Percentiles rank a stretch among this genome's conserved stretches.
Evolutionary conservation across 2,888 invertebrate genomes (phyloP).

Genomic region (Limenitis arthemis): DNA sequence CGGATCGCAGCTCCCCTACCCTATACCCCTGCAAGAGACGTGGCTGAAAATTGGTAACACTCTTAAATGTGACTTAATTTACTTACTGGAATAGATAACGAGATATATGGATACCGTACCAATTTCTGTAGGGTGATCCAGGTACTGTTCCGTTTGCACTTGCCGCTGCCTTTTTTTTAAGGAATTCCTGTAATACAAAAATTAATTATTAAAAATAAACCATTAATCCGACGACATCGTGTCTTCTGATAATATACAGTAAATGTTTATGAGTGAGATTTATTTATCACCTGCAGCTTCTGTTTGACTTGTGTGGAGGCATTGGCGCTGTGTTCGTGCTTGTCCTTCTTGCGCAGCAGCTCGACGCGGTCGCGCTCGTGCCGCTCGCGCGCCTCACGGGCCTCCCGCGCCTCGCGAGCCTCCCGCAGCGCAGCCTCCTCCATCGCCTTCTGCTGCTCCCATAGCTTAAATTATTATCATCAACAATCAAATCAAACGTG

Average conservation of each 20-base stretch:
- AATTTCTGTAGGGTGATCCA: constrained; percentile 82
- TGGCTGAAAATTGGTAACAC: neutral
- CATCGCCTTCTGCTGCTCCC: constrained; percentile 91
- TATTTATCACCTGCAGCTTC: constrained; percentile 58
- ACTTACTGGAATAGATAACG: neutral
- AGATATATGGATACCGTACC: constrained; percentile 62
- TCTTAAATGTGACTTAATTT: neutral
- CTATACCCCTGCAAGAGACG: constrained; percentile 64
- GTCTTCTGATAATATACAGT: too few relatives aligned
- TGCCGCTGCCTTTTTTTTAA: constrained; percentile 85
- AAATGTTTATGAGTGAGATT: too few relatives aligned
- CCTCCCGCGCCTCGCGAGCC: constrained; percentile 80
- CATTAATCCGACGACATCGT: too few relatives aligned
- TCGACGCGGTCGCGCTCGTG: constrained; percentile 88
- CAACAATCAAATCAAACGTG: neutral
- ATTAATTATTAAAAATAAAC: too few relatives aligned
- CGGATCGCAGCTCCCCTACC: constrained; percentile 78
- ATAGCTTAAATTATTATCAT: constrained; percentile 63
- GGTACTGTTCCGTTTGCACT: constrained; percentile 79
- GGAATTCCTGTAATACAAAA: constrained; percentile 74
- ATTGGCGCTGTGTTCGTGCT: constrained; percentile 95
- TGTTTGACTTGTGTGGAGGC: constrained; percentile 98
- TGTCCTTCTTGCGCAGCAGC: constrained; percentile 92
- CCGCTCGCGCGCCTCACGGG: constrained; percentile 78
- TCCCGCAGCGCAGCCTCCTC: constrained; percentile 88